Evolutionary conservation across 2,888 invertebrate genomes (phyloP), one percentile per base, ranked within the genome.

Genomic region (Tholera decimalis): DNA sequence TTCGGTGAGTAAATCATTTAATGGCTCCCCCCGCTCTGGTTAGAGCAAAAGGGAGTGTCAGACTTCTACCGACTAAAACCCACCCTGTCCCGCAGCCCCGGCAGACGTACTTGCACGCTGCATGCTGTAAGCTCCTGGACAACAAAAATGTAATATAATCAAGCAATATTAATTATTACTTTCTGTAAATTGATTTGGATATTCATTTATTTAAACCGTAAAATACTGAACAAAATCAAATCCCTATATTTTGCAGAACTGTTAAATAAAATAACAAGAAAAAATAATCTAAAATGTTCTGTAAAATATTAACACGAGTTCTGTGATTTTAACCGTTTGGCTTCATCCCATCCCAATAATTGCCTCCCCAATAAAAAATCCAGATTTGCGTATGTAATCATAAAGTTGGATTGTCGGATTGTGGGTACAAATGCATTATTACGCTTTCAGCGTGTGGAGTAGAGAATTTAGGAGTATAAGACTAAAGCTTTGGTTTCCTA

Each of bases 341-440:
- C 33, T 33, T 60, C 9, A 56, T 0, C 13, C 53, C 18, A 39
- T 55, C 26, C 46, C 26, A 69, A 58, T 77, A 54, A 80, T 80
- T 79, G 67, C 54, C 56, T 24, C n/a, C 20, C 49, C 46, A 80
- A 67, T 70, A 79, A 82, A 76, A 76, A 82, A 51, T 6, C 24
- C 13, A 54, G 62, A 82, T 80, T 80, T 80, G 59, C 77, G 83
- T 80, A 68, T 54, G 61, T 66, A 71, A 80, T 80, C 43, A 73
- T 57, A 63, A 62, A 44, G 67, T 47, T 13, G 50, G 50, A 24
- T 66, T 57, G 67, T 46, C 39, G 26, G 47, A 3, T 53, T 28
- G 54, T 44, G 53, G 51, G 55, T 26, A 56, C 44, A 43, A 60
- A 56, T 67, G 37, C 44, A 61, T 63, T 60, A 59, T 58, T 64